Percentiles rank a stretch among this genome's conserved stretches.
Conservation (phyloP, 2,797 vertebrate species). For the Mionectes olivaceus region DNA sequence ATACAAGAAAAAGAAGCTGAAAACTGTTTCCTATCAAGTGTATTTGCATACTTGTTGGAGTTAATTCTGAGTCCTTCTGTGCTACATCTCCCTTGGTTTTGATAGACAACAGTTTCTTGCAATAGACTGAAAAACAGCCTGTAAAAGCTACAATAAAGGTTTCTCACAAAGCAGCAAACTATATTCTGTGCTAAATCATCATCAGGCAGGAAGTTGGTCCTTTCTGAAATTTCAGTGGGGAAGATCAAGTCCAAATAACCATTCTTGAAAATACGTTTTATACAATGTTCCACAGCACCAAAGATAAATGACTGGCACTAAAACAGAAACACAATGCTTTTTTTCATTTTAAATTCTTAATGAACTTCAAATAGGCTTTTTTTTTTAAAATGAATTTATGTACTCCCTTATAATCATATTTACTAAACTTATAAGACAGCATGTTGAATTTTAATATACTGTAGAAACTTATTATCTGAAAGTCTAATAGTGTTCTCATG, state of each 20-base stretch:
- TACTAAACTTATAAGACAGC: background rate
- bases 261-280: background rate
- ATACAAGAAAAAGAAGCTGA: slow-evolving; percentile 33
- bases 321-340: background rate
- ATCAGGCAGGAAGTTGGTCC: background rate
- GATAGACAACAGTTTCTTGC: background rate
- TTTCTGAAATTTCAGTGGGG: background rate
- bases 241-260: background rate
- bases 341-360: background rate
- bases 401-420: background rate
- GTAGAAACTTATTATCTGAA: background rate
- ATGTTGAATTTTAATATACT: background rate
- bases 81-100: background rate
- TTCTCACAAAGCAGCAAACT: background rate
- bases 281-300: background rate
- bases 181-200: background rate
- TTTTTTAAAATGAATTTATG: background rate
- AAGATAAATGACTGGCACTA: background rate
- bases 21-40: slow-evolving; percentile 48
- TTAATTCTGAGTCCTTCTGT: slow-evolving; percentile 4
- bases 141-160: background rate
- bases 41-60: slow-evolving; percentile 32
- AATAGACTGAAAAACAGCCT: background rate
- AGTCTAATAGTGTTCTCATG: background rate
- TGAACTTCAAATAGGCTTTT: background rate